Evolutionary conservation across 2,888 invertebrate genomes (phyloP), one percentile per base, ranked within the genome.

Genomic region (Oscheius sp.): DNA sequence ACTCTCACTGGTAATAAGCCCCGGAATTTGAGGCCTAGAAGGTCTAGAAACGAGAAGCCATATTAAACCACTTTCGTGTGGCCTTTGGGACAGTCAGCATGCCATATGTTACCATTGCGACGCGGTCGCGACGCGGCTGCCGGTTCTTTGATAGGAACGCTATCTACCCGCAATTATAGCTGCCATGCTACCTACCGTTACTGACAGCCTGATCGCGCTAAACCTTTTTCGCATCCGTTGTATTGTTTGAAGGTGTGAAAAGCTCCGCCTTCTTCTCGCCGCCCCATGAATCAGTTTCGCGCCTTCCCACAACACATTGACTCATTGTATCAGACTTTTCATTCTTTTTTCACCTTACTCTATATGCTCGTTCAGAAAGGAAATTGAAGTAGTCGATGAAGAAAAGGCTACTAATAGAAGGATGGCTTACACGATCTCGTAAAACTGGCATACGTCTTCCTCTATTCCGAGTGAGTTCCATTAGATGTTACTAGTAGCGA

Each of bases 161-260:
- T 59, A 59, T 59, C 59, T 54, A 20, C 28, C 59, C 59, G 59
- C 59, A 59, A 59, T 59, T 59, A 59, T 41, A 44, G 24, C 59
- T 59, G 44, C 59, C 59, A 28, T 59, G 59, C 59, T 30, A 59
- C 44, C 59, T 59, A 28, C 44, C 44, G 33, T 33, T 44, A 44
- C 44, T 41, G 41, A 59, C 41, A 59, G 44, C 26, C 28, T 26
- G n/a, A 8, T 36, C 41, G 59, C 59, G 56, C 26, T 17, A 54
- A n/a, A 20, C 54, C 54, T 28, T 44, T 59, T 44, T 28, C 44
- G 30, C 28, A 44, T 44, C 44, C 59, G 28, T 30, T 59, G 28
- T 28, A 41, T 26, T 44, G 30, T n/a, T 30, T 12, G 28, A 44
- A 41, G 59, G 26, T 59, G 59, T 59, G 33, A 54, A 54, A 30